Base-by-base conservation (phyloP, 2,797 vertebrate genomes). In the Psittacula derbiana region DNA sequence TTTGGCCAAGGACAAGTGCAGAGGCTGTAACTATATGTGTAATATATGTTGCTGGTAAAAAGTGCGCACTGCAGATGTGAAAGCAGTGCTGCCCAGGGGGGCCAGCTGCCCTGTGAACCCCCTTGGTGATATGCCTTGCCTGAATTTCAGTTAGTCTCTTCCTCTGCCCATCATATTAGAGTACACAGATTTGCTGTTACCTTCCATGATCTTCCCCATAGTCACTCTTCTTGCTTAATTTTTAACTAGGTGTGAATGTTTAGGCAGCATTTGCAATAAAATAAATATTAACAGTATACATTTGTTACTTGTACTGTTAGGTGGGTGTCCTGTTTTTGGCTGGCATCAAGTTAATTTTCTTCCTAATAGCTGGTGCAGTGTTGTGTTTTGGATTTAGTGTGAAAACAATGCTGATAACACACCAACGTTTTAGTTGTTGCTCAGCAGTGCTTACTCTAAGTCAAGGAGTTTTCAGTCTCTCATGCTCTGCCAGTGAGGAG, bases 51-150 rank as follows among this genome's bases (percentile, higher is more conserved):
- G 36, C 36, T 0, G 0, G 23, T 0, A 2, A 33, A 2, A 33
- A 57, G 15, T 4, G 8, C 62, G 6, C 44, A 6, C 15, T 0
- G 1, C 24, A 11, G 21, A 33, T 46, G n/a, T 50, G 72, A 27
- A 73, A 44, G 21, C 4, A 5, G 2, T 12, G 31, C 33, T 93
- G 53, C 38, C n/a, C 20, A 11, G 46, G 47, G 33, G 11, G 47
- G 33, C 44, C 0, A 0, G 33, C 41, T 64, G 44, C 69, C 55
- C 33, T 50, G 18, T 0, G 0, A 20, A 17, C 13, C 12, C 23
- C 27, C 33, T 0, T 1, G 18, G 28, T 0, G 1, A 41, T 60
- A 0, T 0, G 1, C 25, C 49, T 44, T 0, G 0, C 58, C 33
- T 20, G 14, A 24, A 12, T 53, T 60, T 38, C 40, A 52, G 12